phyloP scores from a whole-genome alignment of 2,888 invertebrate species.

The Platynereis dumerilii region DNA sequence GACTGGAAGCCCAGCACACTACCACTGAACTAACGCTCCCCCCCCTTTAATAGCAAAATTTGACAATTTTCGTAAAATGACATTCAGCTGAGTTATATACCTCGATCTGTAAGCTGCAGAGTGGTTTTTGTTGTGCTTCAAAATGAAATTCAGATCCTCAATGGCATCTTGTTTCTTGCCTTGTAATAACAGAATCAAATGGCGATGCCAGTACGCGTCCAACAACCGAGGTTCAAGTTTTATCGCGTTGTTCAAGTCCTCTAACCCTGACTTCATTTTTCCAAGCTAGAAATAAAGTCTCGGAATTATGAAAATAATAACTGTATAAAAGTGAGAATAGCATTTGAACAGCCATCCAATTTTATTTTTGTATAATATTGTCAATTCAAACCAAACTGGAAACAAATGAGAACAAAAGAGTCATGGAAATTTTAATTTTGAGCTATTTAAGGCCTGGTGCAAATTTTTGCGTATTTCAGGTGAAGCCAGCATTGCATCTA shows the following conservation, averaged over 20 bases:
- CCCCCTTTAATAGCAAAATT: too few species aligned
- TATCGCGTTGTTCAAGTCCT: conserved; percentile 51
- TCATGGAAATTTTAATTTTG: too few species aligned
- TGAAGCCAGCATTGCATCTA: too few species aligned
- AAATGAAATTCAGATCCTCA: conserved; percentile 59
- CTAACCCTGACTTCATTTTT: conserved; percentile 42
- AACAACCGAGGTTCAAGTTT: conserved; percentile 54
- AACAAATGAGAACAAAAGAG: neutral
- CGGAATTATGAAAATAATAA: neutral
- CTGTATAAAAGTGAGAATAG: neutral
- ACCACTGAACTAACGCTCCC: too few species aligned
- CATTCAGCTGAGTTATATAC: too few species aligned
- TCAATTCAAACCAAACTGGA: neutral
- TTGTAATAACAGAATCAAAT: conserved; percentile 58
- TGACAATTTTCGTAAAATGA: too few species aligned
- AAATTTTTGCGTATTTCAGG: too few species aligned
- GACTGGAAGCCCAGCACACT: too few species aligned
- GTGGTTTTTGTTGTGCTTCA: conserved; percentile 57
- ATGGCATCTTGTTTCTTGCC: conserved; percentile 56
- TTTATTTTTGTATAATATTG: neutral
- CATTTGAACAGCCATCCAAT: neutral
- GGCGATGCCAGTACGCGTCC: conserved; percentile 64
- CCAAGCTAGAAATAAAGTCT: conserved; percentile 51
- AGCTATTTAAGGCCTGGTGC: too few species aligned
- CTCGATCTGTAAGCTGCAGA: conserved; percentile 60